phyloP scores from a whole-genome alignment of 2,888 invertebrate genomes.

The Meliscaeva auricollis region DNA sequence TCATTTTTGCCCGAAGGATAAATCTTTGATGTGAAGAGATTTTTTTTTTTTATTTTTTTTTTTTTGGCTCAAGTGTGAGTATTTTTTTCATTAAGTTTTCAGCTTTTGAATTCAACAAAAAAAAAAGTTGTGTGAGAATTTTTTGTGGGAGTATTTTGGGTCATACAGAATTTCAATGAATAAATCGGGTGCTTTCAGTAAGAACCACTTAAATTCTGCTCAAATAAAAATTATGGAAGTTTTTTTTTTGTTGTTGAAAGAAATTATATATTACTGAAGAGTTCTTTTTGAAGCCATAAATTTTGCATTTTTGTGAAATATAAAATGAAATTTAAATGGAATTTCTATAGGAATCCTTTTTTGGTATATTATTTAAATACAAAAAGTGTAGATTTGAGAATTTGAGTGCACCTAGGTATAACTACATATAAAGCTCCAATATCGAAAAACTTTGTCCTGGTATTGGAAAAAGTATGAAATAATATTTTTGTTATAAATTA shows the following conservation, averaged over 20 bases:
- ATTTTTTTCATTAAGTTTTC: constrained; percentile 12
- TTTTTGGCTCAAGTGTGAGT: not conserved
- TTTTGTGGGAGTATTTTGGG: not conserved
- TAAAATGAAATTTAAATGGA: too few species aligned
- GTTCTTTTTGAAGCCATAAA: not conserved
- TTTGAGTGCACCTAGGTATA: too few species aligned
- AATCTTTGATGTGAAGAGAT: not conserved
- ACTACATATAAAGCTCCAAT: too few species aligned
- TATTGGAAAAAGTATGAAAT: too few species aligned
- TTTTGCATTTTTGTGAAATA: not conserved
- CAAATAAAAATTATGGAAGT: not conserved
- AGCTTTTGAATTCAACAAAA: not conserved
- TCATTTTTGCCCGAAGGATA: not conserved
- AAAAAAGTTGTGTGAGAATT: too few species aligned
- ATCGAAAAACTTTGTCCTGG: too few species aligned
- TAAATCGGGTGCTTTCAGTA: not conserved
- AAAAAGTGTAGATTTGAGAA: too few species aligned
- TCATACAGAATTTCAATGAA: not conserved
- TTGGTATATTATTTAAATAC: too few species aligned
- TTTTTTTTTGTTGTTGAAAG: too few species aligned
- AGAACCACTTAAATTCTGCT: not conserved
- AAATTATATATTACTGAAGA: not conserved
- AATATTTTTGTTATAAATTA: too few species aligned
- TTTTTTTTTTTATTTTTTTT: not conserved
- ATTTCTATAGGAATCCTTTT: too few species aligned